Evolutionary conservation across 64 coral and sea anemone genomes (phyloP).

Genomic region (Montipora foliosa): DNA sequence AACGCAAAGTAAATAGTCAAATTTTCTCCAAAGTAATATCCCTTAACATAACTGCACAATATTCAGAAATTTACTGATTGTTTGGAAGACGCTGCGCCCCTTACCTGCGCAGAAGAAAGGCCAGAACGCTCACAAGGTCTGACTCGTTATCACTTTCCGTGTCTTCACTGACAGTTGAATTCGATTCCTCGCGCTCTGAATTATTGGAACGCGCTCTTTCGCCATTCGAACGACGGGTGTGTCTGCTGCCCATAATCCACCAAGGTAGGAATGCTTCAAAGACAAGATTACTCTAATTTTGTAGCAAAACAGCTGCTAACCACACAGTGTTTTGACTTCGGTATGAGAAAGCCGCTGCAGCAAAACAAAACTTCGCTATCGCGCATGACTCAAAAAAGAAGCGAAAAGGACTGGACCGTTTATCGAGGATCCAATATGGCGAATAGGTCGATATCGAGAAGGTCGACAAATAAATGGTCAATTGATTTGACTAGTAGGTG

Average conservation of each 20-base stretch:
- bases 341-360: background rate
- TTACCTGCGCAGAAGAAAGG: conserved; percentile 78
- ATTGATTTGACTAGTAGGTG: conserved; percentile 88
- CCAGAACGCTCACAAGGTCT: conserved; percentile 85
- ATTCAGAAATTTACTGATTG: background rate
- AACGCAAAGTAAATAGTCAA: background rate
- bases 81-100: background rate
- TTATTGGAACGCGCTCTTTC: background rate
- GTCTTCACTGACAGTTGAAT: conserved; percentile 6
- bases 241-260: conserved; percentile 79
- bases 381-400: background rate
- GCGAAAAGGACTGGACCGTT: conserved; percentile 32
- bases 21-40: background rate
- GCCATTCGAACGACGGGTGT: conserved; percentile 27
- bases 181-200: background rate
- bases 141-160: conserved; percentile 57
- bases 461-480: conserved; percentile 87
- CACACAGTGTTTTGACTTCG: background rate
- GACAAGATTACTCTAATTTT: background rate
- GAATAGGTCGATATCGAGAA: conserved; percentile 63
- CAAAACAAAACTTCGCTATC: conserved; percentile 34
- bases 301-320: background rate
- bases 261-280: background rate
- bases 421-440: conserved; percentile 91
- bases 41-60: background rate